phyloP scores from a whole-genome alignment of 2,797 vertebrate species.

The Falco biarmicus region DNA sequence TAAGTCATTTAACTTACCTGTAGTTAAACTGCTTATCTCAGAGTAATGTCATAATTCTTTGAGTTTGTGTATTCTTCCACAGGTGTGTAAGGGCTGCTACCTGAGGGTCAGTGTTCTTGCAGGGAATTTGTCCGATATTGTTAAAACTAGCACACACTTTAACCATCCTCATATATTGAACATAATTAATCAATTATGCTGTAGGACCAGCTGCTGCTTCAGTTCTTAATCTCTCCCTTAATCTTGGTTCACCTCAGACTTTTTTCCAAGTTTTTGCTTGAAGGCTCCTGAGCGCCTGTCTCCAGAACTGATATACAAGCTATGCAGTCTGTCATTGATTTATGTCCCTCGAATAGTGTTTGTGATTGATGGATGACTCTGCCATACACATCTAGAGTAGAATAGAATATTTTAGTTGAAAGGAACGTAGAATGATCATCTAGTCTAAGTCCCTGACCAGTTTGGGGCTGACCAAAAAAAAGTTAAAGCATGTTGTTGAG shows the following conservation, averaged over 20 bases:
- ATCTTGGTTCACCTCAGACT: not conserved
- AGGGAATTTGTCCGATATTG: not conserved
- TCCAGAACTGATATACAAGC: not conserved
- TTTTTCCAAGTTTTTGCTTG: not conserved
- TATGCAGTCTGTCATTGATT: not conserved
- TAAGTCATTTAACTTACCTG: not conserved
- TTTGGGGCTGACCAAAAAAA: not conserved
- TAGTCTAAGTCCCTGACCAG: not conserved
- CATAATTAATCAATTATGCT: not conserved
- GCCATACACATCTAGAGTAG: not conserved
- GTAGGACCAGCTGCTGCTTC: not conserved
- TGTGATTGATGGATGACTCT: not conserved
- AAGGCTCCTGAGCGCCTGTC: not conserved
- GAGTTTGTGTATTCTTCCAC: not conserved
- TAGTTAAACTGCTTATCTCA: not conserved
- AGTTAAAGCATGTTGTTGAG: not conserved
- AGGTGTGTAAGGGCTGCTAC: not conserved
- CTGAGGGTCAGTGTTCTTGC: not conserved
- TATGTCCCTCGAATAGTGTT: not conserved
- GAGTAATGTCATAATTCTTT: not conserved
- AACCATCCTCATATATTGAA: not conserved
- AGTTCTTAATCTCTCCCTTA: not conserved
- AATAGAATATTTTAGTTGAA: not conserved
- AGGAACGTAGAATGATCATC: too few species aligned
- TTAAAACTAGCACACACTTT: not conserved